These are phyloP conservation scores for Glossophaga mutica DNA, from an alignment of 2,797 vertebrate species.

Conservation along the genomic window DNA sequence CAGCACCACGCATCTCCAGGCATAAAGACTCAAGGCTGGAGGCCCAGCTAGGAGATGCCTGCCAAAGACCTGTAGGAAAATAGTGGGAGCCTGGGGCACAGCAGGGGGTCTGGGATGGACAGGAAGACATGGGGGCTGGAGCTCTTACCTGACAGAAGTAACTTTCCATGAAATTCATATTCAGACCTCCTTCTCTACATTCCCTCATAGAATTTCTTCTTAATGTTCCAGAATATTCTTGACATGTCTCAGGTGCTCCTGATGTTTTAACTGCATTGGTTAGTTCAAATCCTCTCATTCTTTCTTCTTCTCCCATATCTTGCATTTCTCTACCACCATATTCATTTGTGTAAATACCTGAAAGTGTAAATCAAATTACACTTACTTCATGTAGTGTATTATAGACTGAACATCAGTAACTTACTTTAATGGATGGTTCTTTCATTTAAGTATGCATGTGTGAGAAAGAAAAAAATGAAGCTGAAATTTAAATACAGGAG, in stretches of 20 bases:
- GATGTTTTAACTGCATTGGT: conserved; percentile 67
- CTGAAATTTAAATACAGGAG: not conserved
- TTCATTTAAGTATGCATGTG: not conserved
- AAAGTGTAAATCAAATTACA: conserved; percentile 46
- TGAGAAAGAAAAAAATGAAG: conserved; percentile 3
- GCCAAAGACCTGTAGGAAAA: not conserved
- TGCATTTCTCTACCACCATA: conserved; percentile 80
- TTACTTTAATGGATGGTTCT: not conserved
- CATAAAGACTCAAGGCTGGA: not conserved
- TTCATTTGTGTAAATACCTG: conserved; percentile 84
- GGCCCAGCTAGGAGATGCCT: not conserved
- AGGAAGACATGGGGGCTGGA: not conserved
- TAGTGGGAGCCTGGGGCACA: not conserved
- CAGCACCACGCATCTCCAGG: not conserved
- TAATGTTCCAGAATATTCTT: conserved; percentile 78
- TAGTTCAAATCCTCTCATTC: conserved; percentile 73
- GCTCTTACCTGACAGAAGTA: conserved; percentile 87
- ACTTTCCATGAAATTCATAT: conserved; percentile 86
- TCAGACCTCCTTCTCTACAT: conserved; percentile 83
- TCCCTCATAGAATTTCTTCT: conserved; percentile 83
- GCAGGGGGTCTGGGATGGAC: too few species aligned
- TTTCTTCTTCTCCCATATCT: conserved; percentile 76
- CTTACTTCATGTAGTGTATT: not conserved
- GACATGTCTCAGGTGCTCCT: conserved; percentile 60
- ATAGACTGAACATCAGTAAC: not conserved